phyloP scores from a whole-genome alignment of 2,888 invertebrate species.

The Diloba caeruleocephala region DNA sequence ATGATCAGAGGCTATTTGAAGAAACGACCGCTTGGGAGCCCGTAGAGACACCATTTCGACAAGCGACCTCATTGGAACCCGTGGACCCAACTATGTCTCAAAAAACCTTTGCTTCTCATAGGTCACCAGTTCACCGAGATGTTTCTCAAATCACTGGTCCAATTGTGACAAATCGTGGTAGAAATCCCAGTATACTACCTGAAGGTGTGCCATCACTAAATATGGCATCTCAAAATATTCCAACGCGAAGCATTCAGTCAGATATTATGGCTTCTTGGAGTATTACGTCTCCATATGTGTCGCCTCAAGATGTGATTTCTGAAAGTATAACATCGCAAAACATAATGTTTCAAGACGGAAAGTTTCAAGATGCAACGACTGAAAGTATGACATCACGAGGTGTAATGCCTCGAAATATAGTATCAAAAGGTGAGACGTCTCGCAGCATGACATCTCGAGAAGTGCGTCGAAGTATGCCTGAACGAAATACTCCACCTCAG shows the following conservation, averaged over 20 bases:
- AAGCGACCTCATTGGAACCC: not conserved
- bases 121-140: not conserved
- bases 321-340: not conserved
- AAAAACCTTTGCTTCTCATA: not conserved
- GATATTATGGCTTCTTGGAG: not conserved
- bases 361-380: not conserved
- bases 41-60: not conserved
- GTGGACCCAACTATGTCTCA: too few relatives aligned
- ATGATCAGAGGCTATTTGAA: not conserved
- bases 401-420: not conserved
- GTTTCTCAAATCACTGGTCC: not conserved
- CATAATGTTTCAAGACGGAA: not conserved
- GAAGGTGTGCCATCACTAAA: not conserved
- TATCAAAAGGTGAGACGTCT: not conserved
- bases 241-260: not conserved
- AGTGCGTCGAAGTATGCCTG: not conserved
- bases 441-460: not conserved
- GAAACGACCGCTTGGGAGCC: not conserved
- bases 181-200: not conserved
- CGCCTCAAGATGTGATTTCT: not conserved
- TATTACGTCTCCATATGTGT: not conserved
- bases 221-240: not conserved
- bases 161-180: not conserved
- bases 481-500: not conserved
- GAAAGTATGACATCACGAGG: not conserved